Evolutionary conservation across 2,797 vertebrate genomes (phyloP), one percentile per base, ranked within the genome.

Genomic region (Propithecus perrieri): DNA sequence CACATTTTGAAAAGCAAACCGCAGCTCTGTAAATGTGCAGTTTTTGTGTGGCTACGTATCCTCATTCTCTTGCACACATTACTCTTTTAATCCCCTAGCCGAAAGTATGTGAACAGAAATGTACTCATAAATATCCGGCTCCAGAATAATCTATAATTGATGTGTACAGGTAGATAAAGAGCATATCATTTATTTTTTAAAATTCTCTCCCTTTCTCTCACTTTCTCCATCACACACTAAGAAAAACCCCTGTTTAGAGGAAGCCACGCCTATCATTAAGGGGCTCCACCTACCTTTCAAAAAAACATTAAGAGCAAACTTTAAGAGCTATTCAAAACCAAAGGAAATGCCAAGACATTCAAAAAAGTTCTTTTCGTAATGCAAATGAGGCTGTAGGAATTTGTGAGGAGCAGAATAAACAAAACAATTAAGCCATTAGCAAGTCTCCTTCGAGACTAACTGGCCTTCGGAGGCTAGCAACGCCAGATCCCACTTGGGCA

Each of bases 401-500:
- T 79, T 65, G 41, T 63, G 11, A 48, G 28, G 26, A 84, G 83
- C 74, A 91, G 75, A 94, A 97, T 69, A 92, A 97, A 96, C 93
- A 96, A 95, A 97, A 90, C 94, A 94, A 95, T 97, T 89, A 97
- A 87, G 46, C 75, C 17, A 79, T 95, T 95, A 95, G 92, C 53
- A 28, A 4, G 9, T 65, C 90, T 95, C 89, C 43, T 22, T 10
- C 30, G 96, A 91, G 88, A 92, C 35, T 2, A 10, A 8, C 53
- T 5, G 61, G 76, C 53, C 95, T 81, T 46, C 0, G 7, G 72
- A 75, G 43, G 43, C 9, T 0, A 57, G 57, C 24, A 74, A 75
- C 72, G 38, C 65, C 35, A 90, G 86, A 33, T 20, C 4, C 63
- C 78, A 22, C 33, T 28, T 1, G 3, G 8, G 33, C 85, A 94